Evolutionary conservation across 2,888 invertebrate species (phyloP).

Genomic region (Aspidiotus destructor): DNA sequence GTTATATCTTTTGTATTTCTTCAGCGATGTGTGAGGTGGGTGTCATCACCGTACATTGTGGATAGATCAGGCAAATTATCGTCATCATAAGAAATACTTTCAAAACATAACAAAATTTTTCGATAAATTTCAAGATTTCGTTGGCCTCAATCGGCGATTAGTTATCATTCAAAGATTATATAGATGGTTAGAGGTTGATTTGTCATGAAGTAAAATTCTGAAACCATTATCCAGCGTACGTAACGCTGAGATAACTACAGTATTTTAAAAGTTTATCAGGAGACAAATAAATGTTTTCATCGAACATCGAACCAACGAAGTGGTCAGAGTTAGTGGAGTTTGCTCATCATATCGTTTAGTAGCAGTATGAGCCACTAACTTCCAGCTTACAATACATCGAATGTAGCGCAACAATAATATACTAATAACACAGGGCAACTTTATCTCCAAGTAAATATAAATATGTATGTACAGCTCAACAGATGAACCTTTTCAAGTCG

Average conservation of each 20-base stretch:
- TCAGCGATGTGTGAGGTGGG: slow-evolving; percentile 25
- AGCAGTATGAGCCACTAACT: no score
- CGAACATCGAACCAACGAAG: slow-evolving; percentile 6
- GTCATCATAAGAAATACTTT: neutral
- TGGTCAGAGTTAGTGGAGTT: slow-evolving; percentile 24
- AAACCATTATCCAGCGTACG: neutral
- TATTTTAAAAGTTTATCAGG: neutral
- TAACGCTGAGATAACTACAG: neutral
- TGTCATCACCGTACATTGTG: slow-evolving; percentile 16
- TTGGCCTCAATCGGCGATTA: neutral
- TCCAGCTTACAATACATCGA: no score
- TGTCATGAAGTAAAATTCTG: neutral
- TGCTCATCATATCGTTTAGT: neutral
- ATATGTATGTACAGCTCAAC: no score
- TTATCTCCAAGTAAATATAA: no score
- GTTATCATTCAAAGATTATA: neutral
- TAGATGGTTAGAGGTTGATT: no score
- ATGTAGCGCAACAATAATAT: no score
- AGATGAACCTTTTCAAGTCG: no score
- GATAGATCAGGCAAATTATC: neutral
- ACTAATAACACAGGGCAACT: no score
- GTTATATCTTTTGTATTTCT: neutral
- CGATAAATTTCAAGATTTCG: neutral
- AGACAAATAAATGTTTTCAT: neutral
- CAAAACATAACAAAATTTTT: neutral